Conservation (phyloP, 2,888 invertebrate species). For the Panzeria rudis region DNA sequence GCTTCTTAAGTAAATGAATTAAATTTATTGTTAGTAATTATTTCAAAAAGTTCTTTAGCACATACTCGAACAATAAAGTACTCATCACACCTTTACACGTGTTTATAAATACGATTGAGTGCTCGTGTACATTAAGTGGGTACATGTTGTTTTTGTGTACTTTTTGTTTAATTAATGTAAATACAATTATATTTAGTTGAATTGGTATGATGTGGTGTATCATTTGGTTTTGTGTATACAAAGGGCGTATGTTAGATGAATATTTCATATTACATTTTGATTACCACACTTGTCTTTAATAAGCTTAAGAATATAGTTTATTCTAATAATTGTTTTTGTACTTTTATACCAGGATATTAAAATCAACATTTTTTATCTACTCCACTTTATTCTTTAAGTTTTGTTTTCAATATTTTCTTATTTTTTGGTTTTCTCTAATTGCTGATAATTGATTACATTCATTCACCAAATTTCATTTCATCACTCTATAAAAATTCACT, state of each 20-base stretch:
- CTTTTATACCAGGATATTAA: not conserved
- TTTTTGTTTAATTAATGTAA: constrained; percentile 10
- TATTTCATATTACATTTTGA: constrained; percentile 17
- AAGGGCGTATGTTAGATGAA: not conserved
- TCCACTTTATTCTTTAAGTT: not conserved
- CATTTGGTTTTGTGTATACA: not conserved
- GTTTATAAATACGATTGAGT: not conserved
- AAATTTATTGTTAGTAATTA: constrained; percentile 18
- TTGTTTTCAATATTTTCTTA: not conserved
- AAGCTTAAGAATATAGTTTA: constrained; percentile 12
- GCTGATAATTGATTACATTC: constrained; percentile 57
- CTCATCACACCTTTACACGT: constrained; percentile 16
- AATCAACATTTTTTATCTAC: not conserved
- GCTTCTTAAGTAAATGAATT: not conserved
- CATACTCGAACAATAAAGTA: not conserved
- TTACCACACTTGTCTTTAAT: constrained; percentile 28
- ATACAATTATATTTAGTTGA: not conserved
- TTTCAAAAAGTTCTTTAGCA: constrained; percentile 4
- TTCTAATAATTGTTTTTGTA: constrained; percentile 16
- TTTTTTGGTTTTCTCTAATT: constrained; percentile 25
- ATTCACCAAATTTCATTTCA: constrained; percentile 69
- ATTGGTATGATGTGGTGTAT: not conserved
- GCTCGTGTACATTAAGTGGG: not conserved
- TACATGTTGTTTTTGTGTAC: not conserved
- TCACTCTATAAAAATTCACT: constrained; percentile 71